Percentiles rank a stretch among this genome's conserved stretches.
Evolutionary conservation across 2,797 vertebrate species (phyloP).

Genomic region (Rhinatrema bivittatum): DNA sequence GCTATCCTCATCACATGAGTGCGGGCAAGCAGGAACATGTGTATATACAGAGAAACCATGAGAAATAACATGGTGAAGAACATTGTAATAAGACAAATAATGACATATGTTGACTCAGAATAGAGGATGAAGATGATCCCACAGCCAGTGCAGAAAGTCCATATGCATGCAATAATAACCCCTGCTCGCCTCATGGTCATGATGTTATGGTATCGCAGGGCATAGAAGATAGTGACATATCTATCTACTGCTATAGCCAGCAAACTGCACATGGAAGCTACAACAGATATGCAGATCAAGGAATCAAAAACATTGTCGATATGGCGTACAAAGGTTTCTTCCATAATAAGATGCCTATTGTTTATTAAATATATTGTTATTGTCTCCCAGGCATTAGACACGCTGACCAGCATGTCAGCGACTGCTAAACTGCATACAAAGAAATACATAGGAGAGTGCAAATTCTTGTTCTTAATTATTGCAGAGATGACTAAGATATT

Average conservation of each 20-base stretch:
- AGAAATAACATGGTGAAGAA: constrained; percentile 67
- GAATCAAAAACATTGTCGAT: constrained; percentile 68
- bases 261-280: constrained; percentile 69
- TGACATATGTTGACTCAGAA: constrained; percentile 58
- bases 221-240: constrained; percentile 64
- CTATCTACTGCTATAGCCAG: constrained; percentile 64
- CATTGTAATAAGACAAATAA: constrained; percentile 64
- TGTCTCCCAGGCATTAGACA: constrained; percentile 68
- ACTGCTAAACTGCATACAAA: constrained; percentile 67
- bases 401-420: constrained; percentile 65
- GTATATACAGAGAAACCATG: constrained; percentile 63
- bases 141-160: constrained; percentile 59
- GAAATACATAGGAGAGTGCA: constrained; percentile 69
- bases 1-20: constrained; percentile 58
- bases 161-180: constrained; percentile 56
- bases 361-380: constrained; percentile 61
- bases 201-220: constrained; percentile 62
- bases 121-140: constrained; percentile 64
- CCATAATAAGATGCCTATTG: constrained; percentile 54
- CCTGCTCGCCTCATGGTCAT: constrained; percentile 56
- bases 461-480: constrained; percentile 61
- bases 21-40: constrained; percentile 65
- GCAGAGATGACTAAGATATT: constrained; percentile 62
- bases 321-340: constrained; percentile 60
- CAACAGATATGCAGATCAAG: constrained; percentile 67